phyloP scores from a whole-genome alignment of 2,113 vertebrate genomes.

The Engraulis encrasicolus region DNA sequence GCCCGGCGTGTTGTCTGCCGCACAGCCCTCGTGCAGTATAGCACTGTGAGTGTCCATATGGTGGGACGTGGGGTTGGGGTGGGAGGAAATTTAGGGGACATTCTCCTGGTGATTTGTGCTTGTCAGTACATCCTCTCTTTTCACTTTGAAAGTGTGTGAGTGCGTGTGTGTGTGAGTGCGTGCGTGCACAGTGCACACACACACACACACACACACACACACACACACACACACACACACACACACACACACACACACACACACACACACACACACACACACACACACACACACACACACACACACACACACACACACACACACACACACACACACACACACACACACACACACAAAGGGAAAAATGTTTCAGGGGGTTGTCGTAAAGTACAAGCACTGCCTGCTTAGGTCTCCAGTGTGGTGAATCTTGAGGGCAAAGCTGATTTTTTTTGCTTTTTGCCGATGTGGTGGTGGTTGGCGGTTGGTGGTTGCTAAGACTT shows the following conservation, averaged over 20 bases:
- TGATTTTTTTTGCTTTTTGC: no score
- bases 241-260: no score
- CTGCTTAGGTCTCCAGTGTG: neutral
- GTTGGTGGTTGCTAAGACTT: no score
- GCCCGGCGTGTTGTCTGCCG: constrained; percentile 8
- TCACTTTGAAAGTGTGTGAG: constrained; percentile 5
- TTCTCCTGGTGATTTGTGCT: neutral
- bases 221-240: no score
- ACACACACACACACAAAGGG: no score
- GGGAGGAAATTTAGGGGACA: neutral
- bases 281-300: no score
- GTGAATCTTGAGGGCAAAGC: constrained; percentile 41
- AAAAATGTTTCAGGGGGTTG: neutral
- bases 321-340: no score
- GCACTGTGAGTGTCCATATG: neutral
- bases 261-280: no score
- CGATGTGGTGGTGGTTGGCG: constrained; percentile 21
- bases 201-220: no score
- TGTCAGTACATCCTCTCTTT: constrained; percentile 17
- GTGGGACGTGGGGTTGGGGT: neutral
- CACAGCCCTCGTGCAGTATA: neutral
- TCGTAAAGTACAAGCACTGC: neutral
- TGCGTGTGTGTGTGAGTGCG: no score
- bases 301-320: no score
- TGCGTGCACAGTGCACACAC: no score